phyloP scores from a whole-genome alignment of 2,888 invertebrate species.

The Athrips mouffetella region DNA sequence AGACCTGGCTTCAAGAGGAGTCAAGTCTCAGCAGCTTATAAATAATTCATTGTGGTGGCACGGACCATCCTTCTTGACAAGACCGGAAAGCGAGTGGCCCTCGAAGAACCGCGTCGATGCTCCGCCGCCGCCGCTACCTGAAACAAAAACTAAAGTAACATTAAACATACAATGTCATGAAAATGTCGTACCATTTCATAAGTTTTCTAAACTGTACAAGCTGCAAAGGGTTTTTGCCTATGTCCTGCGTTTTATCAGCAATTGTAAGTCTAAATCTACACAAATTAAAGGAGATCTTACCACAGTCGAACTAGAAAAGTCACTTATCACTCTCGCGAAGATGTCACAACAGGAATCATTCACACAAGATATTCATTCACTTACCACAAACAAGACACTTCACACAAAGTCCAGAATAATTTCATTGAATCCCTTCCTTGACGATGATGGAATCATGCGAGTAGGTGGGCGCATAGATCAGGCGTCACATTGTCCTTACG shows the following conservation, averaged over 20 bases:
- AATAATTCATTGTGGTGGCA: constrained; percentile 16
- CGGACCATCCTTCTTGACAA: neutral
- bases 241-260: constrained; percentile 7
- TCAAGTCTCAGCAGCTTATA: neutral
- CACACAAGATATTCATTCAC: neutral
- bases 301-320: neutral
- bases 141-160: neutral
- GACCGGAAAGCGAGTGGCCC: neutral
- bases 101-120: neutral
- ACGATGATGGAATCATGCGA: neutral
- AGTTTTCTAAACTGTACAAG: constrained; percentile 12
- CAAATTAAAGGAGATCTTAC: neutral
- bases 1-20: constrained; percentile 20
- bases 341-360: neutral
- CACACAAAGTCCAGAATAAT: neutral
- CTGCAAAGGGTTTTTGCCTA: constrained; percentile 18
- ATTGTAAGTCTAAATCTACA: neutral
- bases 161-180: neutral
- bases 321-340: no score
- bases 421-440: neutral
- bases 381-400: neutral
- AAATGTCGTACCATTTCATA: constrained; percentile 6
- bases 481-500: neutral
- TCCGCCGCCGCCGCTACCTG: constrained; percentile 10
- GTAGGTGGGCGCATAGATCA: neutral